Evolutionary conservation across 1,140 invertebrate species (phyloP), one percentile per base, ranked within the genome.

Genomic region (Dendrolimus punctatus): DNA sequence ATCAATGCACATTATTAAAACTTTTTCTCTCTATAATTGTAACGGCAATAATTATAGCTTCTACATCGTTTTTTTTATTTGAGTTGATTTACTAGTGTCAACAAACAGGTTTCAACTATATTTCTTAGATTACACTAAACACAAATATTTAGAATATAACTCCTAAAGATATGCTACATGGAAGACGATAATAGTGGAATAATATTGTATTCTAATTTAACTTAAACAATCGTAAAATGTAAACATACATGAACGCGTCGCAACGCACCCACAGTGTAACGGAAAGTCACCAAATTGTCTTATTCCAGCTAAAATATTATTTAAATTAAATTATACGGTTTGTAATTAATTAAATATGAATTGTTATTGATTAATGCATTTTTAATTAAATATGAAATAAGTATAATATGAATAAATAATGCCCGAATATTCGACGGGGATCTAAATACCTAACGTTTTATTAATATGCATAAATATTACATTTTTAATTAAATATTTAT

Each of bases 191-290:
- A 71, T 73, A 74, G 63, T 58, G 62, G 53, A 75, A 64, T 71
- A 68, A 51, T 55, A 54, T 50, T 40, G 55, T 71, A 63, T 57
- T 52, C 55, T 46, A 57, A 57, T 58, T 58, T 57, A 46, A 56
- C 51, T 47, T 72, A 63, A 71, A 68, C 10, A 71, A 77, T 60
- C 52, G 64, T 76, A 76, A 63, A 64, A 58, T 71, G 63, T 62
- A 74, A 80, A 78, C 58, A 71, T 78, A 85, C 79, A 72, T 83
- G 79, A 84, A 85, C 82, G 73, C 74, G 73, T 82, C 82, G 77
- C 75, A 53, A 76, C 76, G 68, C 77, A 76, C 68, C 66, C 68
- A 71, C 68, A 68, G 62, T 40, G 58, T 57, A 63, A 66, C 58
- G 60, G 55, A 62, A 73, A 73, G 64, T 71, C 66, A 58, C 61